Evolutionary conservation across 2,113 vertebrate genomes (phyloP).

Genomic region (Pterophyllum scalare): DNA sequence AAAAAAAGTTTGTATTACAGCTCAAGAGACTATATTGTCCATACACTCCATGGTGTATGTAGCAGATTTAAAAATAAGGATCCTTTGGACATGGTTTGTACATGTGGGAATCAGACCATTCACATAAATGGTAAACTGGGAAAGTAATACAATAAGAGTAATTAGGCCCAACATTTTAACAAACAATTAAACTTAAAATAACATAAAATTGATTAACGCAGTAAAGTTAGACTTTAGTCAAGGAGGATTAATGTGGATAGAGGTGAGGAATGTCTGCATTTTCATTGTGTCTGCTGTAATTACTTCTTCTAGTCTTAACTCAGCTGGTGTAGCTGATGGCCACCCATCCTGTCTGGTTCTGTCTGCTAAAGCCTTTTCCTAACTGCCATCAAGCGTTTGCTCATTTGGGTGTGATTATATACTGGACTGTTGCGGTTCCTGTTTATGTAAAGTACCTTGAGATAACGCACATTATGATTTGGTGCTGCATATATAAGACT

Average conservation of each 20-base stretch:
- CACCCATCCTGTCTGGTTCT: neutral
- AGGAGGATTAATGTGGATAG: neutral
- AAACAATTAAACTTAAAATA: neutral
- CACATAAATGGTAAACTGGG: neutral
- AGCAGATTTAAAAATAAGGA: neutral
- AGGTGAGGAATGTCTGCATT: neutral
- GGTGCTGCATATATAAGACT: neutral
- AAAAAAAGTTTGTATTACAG: too few species aligned
- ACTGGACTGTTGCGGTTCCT: neutral
- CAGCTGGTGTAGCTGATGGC: neutral
- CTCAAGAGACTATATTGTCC: neutral
- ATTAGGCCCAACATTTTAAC: neutral
- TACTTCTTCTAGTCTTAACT: too few species aligned
- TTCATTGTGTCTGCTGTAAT: neutral
- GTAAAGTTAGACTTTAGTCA: neutral
- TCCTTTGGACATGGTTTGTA: neutral
- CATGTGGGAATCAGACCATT: neutral
- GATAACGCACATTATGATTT: neutral
- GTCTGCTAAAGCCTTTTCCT: neutral
- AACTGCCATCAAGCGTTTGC: neutral
- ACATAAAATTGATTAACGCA: neutral
- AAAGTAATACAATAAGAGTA: neutral
- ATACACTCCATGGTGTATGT: neutral
- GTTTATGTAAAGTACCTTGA: neutral
- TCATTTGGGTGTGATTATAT: neutral